Evolutionary conservation across 2,113 vertebrate species (phyloP).

Genomic region (Lepus europaeus): DNA sequence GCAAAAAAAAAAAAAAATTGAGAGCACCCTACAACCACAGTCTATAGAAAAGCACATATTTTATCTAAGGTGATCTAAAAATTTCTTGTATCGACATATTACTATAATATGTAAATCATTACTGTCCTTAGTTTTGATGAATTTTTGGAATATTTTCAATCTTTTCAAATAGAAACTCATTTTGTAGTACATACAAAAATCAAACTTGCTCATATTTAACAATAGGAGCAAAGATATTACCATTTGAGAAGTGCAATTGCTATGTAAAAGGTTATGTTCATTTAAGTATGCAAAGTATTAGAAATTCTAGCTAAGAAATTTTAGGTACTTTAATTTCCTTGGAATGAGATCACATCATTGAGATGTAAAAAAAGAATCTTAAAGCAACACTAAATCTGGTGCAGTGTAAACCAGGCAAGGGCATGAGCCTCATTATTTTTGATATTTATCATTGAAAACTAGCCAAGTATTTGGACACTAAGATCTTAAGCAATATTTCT

Average conservation of each 20-base stretch:
- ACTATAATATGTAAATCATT: not conserved
- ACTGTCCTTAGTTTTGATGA: not conserved
- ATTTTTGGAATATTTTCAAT: not conserved
- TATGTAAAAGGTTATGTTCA: not conserved
- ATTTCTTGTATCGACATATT: not conserved
- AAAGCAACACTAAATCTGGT: not conserved
- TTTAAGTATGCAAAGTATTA: not conserved
- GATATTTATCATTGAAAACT: not conserved
- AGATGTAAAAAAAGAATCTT: slow-evolving; percentile 16
- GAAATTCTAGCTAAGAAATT: not conserved
- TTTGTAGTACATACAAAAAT: not conserved
- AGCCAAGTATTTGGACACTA: not conserved
- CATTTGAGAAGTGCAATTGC: not conserved
- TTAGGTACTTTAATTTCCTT: not conserved
- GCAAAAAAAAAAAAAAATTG: not conserved
- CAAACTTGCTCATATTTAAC: not conserved
- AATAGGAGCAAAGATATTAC: not conserved
- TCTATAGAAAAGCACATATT: not conserved
- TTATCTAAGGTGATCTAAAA: not conserved
- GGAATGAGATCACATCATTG: not conserved
- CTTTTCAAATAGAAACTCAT: not conserved
- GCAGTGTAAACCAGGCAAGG: not conserved
- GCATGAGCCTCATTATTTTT: not conserved
- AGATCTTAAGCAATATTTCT: not conserved
- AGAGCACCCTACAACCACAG: not conserved